phyloP scores from a whole-genome alignment of 1,140 invertebrate species.

The Macrostomum lignano region DNA sequence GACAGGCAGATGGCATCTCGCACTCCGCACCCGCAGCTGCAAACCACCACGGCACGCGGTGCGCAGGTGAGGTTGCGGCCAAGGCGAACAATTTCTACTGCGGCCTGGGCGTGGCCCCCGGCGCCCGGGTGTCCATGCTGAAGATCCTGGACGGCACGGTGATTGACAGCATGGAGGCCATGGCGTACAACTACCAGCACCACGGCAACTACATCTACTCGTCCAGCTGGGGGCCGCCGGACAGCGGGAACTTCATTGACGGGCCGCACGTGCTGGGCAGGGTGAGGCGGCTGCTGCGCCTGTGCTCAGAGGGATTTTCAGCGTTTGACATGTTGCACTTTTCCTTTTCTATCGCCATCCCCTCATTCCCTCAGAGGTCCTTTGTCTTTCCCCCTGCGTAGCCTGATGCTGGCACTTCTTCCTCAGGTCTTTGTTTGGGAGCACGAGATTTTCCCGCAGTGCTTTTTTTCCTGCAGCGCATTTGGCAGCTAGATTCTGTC shows the following conservation, averaged over 20 bases:
- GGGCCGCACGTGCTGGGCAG: conserved; percentile 20
- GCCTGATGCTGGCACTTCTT: no score
- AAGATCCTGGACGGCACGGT: conserved; percentile 25
- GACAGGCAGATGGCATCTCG: neutral
- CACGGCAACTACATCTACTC: conserved; percentile 25
- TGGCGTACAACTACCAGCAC: conserved; percentile 22
- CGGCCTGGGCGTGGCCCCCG: conserved; percentile 23
- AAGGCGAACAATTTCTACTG: conserved; percentile 18
- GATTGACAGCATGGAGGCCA: conserved; percentile 26
- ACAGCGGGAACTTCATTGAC: conserved; percentile 25
- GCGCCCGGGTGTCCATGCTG: conserved; percentile 19
- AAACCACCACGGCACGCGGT: conserved; percentile 24
- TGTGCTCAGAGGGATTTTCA: no score
- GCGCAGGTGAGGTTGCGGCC: conserved; percentile 28
- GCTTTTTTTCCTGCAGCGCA: no score
- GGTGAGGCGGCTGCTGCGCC: no score
- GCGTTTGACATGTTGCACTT: no score
- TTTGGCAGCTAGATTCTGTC: no score
- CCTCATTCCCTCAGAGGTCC: no score
- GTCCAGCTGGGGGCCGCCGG: conserved; percentile 25
- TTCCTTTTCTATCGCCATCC: no score
- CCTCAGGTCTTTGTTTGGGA: no score
- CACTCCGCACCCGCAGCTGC: conserved; percentile 10
- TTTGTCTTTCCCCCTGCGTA: no score
- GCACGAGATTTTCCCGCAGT: no score